phyloP scores from a whole-genome alignment of 2,888 invertebrate species.

The Aspidapion aeneum region DNA sequence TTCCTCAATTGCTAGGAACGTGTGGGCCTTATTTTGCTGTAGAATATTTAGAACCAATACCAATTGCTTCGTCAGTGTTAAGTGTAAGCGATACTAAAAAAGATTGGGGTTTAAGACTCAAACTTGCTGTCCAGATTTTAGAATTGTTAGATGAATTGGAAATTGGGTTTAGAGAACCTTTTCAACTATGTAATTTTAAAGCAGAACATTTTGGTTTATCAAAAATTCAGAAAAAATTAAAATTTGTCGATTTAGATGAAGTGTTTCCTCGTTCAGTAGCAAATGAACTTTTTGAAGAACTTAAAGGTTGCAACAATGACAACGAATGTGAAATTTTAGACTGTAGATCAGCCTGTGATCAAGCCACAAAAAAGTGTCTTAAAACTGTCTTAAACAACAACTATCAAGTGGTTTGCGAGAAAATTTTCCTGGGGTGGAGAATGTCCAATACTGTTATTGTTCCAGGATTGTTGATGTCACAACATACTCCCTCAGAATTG shows the following conservation, averaged over 20 bases:
- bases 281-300: conserved; percentile 48
- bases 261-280: conserved; percentile 57
- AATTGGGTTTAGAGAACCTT: conserved; percentile 55
- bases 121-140: conserved; percentile 57
- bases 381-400: conserved; percentile 60
- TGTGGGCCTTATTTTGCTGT: conserved; percentile 61
- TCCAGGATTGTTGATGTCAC: conserved; percentile 59
- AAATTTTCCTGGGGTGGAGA: conserved; percentile 62
- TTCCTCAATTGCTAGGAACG: conserved; percentile 62
- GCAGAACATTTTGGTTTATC: conserved; percentile 61
- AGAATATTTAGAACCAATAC: conserved; percentile 58
- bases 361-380: conserved; percentile 52
- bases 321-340: conserved; percentile 66
- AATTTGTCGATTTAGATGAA: conserved; percentile 62
- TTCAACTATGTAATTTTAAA: conserved; percentile 67
- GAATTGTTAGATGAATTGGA: conserved; percentile 60
- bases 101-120: conserved; percentile 57
- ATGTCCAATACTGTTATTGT: conserved; percentile 58
- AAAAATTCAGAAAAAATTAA: conserved; percentile 50
- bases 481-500: conserved; percentile 56
- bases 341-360: conserved; percentile 60
- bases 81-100: conserved; percentile 52
- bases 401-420: conserved; percentile 64
- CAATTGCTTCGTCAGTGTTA: conserved; percentile 52
- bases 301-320: conserved; percentile 52